A percentile compares a stretch with the other conserved stretches of the same genome.
These are phyloP conservation scores for Clarias batrachus DNA, from an alignment of 2,113 vertebrate species.

Conservation along the genomic window DNA sequence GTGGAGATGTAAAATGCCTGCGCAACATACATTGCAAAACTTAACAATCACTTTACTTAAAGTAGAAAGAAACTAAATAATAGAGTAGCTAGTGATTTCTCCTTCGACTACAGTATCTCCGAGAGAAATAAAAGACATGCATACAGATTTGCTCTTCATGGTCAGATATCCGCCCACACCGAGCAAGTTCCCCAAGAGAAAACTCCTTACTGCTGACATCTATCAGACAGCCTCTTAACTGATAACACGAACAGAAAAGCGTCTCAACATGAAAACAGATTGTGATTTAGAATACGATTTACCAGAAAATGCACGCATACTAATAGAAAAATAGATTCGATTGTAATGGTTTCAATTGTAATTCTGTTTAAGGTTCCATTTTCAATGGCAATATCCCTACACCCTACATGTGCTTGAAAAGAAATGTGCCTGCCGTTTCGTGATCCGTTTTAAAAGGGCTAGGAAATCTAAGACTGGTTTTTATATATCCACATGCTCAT, in stretches of 20 bases:
- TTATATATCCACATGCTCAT: conserved; percentile 56
- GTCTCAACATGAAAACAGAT: conserved; percentile 19
- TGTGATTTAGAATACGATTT: conserved; percentile 2
- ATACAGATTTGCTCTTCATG: conserved; percentile 26
- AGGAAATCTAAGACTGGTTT: conserved; percentile 33
- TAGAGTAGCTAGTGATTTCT: conserved; percentile 10
- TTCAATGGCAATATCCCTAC: conserved; percentile 21
- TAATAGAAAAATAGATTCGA: conserved; percentile 51
- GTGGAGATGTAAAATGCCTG: not conserved
- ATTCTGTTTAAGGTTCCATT: conserved; percentile 30
- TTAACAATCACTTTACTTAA: conserved; percentile 19
- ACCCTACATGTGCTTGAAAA: conserved; percentile 3
- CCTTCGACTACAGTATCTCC: conserved; percentile 2
- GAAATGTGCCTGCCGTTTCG: conserved; percentile 36
- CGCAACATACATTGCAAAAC: conserved; percentile 12
- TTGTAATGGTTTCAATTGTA: not conserved
- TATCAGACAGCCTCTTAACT: conserved; percentile 7
- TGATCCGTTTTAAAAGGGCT: conserved; percentile 33
- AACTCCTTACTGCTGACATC: conserved; percentile 13
- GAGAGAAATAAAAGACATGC: conserved; percentile 48
- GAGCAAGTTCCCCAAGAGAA: not conserved
- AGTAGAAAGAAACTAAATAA: conserved; percentile 26
- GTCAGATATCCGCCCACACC: conserved; percentile 17
- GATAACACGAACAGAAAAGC: conserved; percentile 11
- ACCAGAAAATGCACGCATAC: conserved; percentile 23